Conservation (phyloP, 2,113 vertebrate species). For the Isurus oxyrinchus region DNA sequence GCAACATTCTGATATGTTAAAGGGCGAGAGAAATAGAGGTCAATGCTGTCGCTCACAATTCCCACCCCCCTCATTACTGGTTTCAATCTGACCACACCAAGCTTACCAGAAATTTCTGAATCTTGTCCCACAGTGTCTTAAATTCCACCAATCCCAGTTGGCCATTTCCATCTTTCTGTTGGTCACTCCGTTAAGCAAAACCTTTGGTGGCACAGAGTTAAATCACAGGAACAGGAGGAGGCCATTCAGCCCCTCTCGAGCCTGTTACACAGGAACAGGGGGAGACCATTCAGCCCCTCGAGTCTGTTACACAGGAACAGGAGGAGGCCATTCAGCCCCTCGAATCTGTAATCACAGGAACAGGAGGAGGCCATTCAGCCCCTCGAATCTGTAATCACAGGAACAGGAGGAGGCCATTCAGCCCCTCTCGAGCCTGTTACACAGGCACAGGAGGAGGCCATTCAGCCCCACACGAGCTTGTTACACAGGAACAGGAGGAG, state of each 20-base stretch:
- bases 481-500: neutral
- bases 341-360: neutral
- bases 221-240: too few species aligned
- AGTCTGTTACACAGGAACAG: neutral
- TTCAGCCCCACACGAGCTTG: neutral
- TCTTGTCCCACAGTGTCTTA: conserved; percentile 79
- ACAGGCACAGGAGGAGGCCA: conserved; percentile 4
- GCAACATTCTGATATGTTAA: too few species aligned
- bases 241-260: too few species aligned
- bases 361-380: neutral
- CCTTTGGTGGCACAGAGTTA: too few species aligned
- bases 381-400: neutral
- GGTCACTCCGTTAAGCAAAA: neutral
- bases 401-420: conserved; percentile 15
- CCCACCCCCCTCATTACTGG: neutral
- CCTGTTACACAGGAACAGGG: neutral
- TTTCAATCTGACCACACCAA: conserved; percentile 15
- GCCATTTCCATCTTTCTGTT: conserved; percentile 55
- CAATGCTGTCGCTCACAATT: neutral
- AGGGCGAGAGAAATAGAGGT: too few species aligned
- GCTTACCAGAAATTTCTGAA: conserved; percentile 75
- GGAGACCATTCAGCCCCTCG: neutral
- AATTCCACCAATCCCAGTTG: conserved; percentile 71
- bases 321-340: neutral
- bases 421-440: too few species aligned